phyloP scores from a whole-genome alignment of 1,140 invertebrate genomes.

The Acyrthosiphon pisum region DNA sequence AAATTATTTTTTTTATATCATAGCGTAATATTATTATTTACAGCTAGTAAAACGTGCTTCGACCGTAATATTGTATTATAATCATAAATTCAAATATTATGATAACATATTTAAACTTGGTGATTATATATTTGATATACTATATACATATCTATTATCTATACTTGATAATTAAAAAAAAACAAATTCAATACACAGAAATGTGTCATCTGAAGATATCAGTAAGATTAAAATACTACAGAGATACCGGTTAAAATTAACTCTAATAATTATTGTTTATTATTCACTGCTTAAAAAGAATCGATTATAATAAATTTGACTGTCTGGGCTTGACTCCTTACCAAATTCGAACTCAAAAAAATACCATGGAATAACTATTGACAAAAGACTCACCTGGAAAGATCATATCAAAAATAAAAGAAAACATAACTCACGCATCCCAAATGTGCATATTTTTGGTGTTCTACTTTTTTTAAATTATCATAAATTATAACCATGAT shows the following conservation, averaged over 20 bases:
- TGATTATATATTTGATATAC: background rate
- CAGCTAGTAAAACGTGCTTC: constrained; percentile 22
- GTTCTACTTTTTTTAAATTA: too few species aligned
- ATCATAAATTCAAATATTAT: background rate
- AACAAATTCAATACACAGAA: background rate
- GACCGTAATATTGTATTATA: background rate
- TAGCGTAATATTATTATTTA: constrained; percentile 31
- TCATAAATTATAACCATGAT: too few species aligned
- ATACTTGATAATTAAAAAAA: background rate
- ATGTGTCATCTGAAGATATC: background rate
- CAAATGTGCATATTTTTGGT: too few species aligned
- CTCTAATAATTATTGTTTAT: background rate
- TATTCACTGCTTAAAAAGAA: background rate
- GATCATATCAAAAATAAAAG: too few species aligned
- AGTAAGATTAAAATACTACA: background rate
- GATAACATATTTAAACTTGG: constrained; percentile 8
- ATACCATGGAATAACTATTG: too few species aligned
- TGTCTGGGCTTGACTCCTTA: too few species aligned
- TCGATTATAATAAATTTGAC: background rate
- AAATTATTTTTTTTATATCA: background rate
- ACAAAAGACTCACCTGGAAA: too few species aligned
- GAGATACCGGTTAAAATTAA: background rate
- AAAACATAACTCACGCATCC: too few species aligned
- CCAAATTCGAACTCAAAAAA: too few species aligned
- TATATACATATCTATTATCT: background rate